A percentile compares a stretch with the other conserved stretches of the same genome.
Evolutionary conservation across 2,888 invertebrate species (phyloP).

Genomic region (Hermaeophaga mercurialis): DNA sequence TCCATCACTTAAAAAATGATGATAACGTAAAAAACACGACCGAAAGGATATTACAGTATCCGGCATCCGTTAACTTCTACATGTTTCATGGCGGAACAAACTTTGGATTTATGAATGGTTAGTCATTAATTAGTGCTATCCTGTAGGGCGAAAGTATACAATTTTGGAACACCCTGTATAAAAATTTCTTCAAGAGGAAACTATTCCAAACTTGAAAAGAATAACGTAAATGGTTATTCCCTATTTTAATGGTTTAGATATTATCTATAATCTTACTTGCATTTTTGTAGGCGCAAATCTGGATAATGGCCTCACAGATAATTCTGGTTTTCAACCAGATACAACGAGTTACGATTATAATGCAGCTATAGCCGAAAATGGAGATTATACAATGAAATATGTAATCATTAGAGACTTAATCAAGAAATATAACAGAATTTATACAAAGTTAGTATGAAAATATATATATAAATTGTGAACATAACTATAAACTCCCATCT

Average conservation of each 20-base stretch:
- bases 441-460: slow-evolving; percentile 39
- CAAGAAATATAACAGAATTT: slow-evolving; percentile 47
- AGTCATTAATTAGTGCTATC: no score
- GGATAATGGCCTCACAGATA: slow-evolving; percentile 42
- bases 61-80: slow-evolving; percentile 79
- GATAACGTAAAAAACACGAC: slow-evolving; percentile 36
- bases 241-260: no score
- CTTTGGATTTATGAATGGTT: slow-evolving; percentile 71
- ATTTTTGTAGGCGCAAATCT: slow-evolving; percentile 59
- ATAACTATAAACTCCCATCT: no score
- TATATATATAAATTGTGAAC: no score
- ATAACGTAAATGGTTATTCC: no score
- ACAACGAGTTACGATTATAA: slow-evolving; percentile 68
- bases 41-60: slow-evolving; percentile 43
- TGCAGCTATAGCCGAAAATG: slow-evolving; percentile 86
- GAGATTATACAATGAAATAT: slow-evolving; percentile 88
- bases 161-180: no score
- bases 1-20: slow-evolving; percentile 46
- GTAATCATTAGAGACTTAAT: slow-evolving; percentile 64
- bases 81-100: slow-evolving; percentile 95
- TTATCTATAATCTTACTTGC: no score
- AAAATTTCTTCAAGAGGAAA: no score
- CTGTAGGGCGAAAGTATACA: no score
- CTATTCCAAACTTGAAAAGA: no score
- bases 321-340: slow-evolving; percentile 51